Evolutionary conservation across 2,113 vertebrate genomes (phyloP).

Genomic region (Odontophorus gujanensis): DNA sequence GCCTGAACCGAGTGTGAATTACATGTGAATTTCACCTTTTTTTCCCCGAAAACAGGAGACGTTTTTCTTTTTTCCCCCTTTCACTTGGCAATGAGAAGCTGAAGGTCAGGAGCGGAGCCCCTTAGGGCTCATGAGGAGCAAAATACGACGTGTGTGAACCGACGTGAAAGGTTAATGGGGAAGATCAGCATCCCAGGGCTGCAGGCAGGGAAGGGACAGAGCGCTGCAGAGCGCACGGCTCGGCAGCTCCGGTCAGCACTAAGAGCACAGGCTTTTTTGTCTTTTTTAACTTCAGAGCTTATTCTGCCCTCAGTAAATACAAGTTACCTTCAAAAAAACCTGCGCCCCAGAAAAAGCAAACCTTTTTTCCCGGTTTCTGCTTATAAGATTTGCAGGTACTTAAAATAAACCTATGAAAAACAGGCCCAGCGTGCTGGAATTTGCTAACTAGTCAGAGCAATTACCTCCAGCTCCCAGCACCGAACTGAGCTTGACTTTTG

Average conservation of each 20-base stretch:
- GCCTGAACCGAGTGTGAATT: slow-evolving; percentile 14
- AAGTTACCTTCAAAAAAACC: slow-evolving; percentile 39
- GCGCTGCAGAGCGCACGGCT: slow-evolving; percentile 37
- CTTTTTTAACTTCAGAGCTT: slow-evolving; percentile 34
- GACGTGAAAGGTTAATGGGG: slow-evolving; percentile 2
- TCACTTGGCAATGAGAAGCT: slow-evolving; percentile 19
- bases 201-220: slow-evolving; percentile 4
- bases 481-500: slow-evolving; percentile 71
- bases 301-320: slow-evolving; percentile 73
- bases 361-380: slow-evolving; percentile 69
- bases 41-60: slow-evolving; percentile 22
- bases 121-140: slow-evolving; percentile 4
- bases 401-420: slow-evolving; percentile 80
- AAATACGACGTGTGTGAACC: slow-evolving; percentile 1
- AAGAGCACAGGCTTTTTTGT: slow-evolving; percentile 17
- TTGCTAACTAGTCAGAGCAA: slow-evolving; percentile 74
- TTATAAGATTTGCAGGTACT: slow-evolving; percentile 80
- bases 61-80: neutral
- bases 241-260: slow-evolving; percentile 58
- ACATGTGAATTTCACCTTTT: neutral
- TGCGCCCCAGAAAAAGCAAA: slow-evolving; percentile 68
- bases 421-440: slow-evolving; percentile 71
- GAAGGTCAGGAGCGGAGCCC: slow-evolving; percentile 53
- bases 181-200: slow-evolving; percentile 39
- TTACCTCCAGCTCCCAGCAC: slow-evolving; percentile 68